Percentiles rank a stretch among this genome's conserved stretches.
Evolutionary conservation across 2,113 vertebrate species (phyloP).

Genomic region (Haemorhous mexicanus): DNA sequence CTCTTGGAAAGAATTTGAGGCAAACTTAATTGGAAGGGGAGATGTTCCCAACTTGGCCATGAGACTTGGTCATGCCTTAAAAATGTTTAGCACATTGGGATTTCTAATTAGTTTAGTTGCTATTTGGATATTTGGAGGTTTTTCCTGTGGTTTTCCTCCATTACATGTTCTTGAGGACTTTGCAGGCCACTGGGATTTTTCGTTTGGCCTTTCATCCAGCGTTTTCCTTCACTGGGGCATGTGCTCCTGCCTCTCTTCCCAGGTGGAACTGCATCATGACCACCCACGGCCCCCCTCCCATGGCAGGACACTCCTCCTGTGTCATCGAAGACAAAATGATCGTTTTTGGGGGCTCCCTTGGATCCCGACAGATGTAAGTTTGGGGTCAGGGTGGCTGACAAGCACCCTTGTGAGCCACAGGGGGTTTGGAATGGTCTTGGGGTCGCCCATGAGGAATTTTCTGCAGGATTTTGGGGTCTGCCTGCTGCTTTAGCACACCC

Average conservation of each 20-base stretch:
- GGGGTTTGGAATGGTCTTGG: fast-evolving
- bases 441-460: neutral
- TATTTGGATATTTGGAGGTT: neutral
- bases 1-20: neutral
- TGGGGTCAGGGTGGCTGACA: neutral
- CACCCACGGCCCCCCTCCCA: constrained; percentile 93
- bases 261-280: constrained; percentile 99
- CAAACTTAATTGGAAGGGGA: constrained; percentile 22
- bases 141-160: neutral
- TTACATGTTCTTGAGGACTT: neutral
- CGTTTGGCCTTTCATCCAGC: neutral
- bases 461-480: neutral
- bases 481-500: neutral
- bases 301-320: constrained; percentile 97
- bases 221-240: neutral
- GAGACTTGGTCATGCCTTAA: neutral
- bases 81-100: neutral
- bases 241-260: neutral
- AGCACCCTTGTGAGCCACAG: fast-evolving
- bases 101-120: neutral
- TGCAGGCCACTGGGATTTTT: neutral
- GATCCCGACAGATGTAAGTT: constrained; percentile 93
- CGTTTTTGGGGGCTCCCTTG: constrained; percentile 95
- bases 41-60: neutral
- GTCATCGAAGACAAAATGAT: constrained; percentile 95